Percentiles rank a stretch among this genome's conserved stretches.
Evolutionary conservation across 2,888 invertebrate species (phyloP).

Genomic region (Nephrotoma flavescens): DNA sequence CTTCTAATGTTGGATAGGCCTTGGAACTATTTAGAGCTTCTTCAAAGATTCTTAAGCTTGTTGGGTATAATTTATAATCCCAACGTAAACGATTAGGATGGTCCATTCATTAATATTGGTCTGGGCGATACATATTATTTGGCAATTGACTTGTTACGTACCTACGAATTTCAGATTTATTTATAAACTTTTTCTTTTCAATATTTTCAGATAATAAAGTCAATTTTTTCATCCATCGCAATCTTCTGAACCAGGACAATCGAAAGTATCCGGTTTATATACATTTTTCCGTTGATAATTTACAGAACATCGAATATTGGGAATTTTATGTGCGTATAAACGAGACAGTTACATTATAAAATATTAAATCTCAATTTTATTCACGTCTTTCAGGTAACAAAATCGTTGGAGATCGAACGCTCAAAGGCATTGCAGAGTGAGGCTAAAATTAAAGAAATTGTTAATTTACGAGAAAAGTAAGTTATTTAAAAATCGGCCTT

Average conservation of each 20-base stretch:
- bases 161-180: too few species aligned
- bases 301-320: neutral
- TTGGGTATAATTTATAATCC: too few species aligned
- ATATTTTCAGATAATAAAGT: neutral
- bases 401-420: neutral
- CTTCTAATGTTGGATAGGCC: too few species aligned
- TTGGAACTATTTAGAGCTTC: too few species aligned
- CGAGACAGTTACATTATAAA: neutral
- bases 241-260: neutral
- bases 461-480: neutral
- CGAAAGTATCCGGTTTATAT: neutral
- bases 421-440: neutral
- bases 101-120: too few species aligned
- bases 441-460: neutral
- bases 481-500: neutral
- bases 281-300: neutral
- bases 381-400: neutral
- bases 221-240: neutral
- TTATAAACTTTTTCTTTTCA: too few species aligned
- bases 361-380: neutral
- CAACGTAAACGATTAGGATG: too few species aligned
- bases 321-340: neutral
- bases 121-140: too few species aligned
- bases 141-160: too few species aligned
- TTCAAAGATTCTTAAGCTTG: too few species aligned